Conservation (phyloP, 2,797 vertebrate species). For the Enteromius viviparus region DNA sequence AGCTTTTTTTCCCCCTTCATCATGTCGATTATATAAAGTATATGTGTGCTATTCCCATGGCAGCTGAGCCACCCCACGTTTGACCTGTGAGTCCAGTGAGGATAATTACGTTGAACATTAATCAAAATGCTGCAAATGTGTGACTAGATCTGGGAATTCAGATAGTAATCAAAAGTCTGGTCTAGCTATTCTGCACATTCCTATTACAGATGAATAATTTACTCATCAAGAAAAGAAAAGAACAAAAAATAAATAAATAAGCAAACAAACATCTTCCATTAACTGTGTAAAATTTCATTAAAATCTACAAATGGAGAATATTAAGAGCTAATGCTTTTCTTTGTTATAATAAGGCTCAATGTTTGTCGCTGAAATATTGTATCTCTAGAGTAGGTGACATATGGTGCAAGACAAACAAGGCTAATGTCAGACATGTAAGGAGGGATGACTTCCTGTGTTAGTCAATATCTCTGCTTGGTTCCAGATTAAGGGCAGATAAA, state of each 20-base stretch:
- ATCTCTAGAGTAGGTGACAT: conserved; percentile 44
- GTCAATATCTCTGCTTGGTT: conserved; percentile 51
- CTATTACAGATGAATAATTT: conserved; percentile 2
- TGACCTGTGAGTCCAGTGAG: conserved; percentile 17
- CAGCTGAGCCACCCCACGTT: not conserved
- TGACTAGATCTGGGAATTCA: conserved; percentile 33
- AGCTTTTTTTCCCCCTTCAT: not conserved
- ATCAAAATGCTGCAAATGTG: conserved; percentile 34
- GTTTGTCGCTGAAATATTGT: conserved; percentile 30
- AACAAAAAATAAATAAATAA: not conserved
- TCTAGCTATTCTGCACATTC: conserved; percentile 9
- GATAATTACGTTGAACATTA: conserved; percentile 32
- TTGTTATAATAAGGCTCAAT: conserved; percentile 18
- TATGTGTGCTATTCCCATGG: not conserved
- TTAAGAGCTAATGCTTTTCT: conserved; percentile 11
- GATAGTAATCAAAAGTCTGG: conserved; percentile 29
- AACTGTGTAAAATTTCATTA: not conserved
- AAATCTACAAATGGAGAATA: not conserved
- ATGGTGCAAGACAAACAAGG: conserved; percentile 57
- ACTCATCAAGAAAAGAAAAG: not conserved
- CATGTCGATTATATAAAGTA: conserved; percentile 11
- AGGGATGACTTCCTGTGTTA: conserved; percentile 47
- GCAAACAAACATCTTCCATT: conserved; percentile 15
- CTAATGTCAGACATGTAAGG: conserved; percentile 44
- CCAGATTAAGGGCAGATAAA: conserved; percentile 39